These are phyloP conservation scores for Calyptomena viridis DNA, from an alignment of 2,113 vertebrate species.

Conservation along the genomic window DNA sequence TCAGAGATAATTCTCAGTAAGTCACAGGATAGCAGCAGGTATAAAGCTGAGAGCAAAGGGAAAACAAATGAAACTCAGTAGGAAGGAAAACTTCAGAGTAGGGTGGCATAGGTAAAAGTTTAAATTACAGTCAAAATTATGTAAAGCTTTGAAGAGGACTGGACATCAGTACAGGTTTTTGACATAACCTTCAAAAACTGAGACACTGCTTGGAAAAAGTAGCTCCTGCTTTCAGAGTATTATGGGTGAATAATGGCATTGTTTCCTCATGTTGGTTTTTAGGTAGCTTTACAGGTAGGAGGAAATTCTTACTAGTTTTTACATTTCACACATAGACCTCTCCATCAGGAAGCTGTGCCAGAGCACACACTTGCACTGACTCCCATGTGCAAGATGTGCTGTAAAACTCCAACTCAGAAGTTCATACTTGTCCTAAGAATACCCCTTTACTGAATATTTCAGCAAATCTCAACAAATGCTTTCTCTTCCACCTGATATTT, in stretches of 20 bases:
- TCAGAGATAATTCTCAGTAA: neutral
- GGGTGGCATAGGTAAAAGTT: neutral
- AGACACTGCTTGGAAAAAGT: neutral
- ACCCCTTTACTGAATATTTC: neutral
- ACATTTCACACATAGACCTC: neutral
- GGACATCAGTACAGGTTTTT: neutral
- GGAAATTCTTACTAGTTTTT: neutral
- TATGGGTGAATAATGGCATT: neutral
- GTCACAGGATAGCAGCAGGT: neutral
- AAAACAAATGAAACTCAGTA: neutral
- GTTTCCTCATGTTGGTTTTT: neutral
- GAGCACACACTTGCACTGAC: neutral
- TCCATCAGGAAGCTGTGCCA: neutral
- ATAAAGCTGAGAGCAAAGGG: neutral
- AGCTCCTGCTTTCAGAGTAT: neutral
- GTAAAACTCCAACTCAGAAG: neutral
- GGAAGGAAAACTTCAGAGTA: neutral
- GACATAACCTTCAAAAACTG: neutral
- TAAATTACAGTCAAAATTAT: neutral
- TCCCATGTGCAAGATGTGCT: neutral
- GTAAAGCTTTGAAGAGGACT: neutral
- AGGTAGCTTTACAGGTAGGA: neutral
- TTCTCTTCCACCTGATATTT: neutral
- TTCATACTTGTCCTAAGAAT: neutral
- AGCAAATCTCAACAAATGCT: neutral